Conservation (phyloP, 2,797 vertebrate genomes). For the Nothura maculosa region DNA sequence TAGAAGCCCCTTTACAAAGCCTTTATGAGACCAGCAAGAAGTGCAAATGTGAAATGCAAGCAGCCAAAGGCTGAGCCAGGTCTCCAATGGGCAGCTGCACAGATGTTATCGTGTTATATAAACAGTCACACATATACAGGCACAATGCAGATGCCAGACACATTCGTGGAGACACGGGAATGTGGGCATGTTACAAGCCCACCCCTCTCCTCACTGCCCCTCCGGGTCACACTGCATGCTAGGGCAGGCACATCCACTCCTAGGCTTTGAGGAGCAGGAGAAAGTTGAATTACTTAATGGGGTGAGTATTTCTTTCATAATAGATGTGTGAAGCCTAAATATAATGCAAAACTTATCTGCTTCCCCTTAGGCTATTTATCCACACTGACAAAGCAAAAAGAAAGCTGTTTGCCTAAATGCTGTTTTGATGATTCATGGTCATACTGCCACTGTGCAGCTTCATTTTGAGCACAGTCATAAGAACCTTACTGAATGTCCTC, state of each 20-base stretch:
- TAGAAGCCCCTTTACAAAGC: neutral
- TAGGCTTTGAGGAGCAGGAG: neutral
- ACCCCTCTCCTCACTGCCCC: neutral
- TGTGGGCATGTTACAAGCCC: neutral
- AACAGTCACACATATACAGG: neutral
- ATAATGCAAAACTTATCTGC: neutral
- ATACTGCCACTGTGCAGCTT: neutral
- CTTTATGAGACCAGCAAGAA: neutral
- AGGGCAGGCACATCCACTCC: neutral
- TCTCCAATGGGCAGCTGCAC: neutral
- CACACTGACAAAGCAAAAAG: neutral
- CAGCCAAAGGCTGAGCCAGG: neutral
- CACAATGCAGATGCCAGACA: neutral
- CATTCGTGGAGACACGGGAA: neutral
- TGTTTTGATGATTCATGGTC: neutral
- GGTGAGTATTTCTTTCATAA: neutral
- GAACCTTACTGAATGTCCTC: neutral
- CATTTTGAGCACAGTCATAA: neutral
- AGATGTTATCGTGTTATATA: neutral
- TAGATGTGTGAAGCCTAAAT: neutral
- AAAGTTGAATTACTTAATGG: neutral
- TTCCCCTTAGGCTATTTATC: too few relatives aligned
- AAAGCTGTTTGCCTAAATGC: neutral
- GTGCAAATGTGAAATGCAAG: neutral
- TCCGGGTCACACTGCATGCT: fast-evolving